phyloP scores from a whole-genome alignment of 2,888 invertebrate genomes.

The Cryptocheilus praepositus region DNA sequence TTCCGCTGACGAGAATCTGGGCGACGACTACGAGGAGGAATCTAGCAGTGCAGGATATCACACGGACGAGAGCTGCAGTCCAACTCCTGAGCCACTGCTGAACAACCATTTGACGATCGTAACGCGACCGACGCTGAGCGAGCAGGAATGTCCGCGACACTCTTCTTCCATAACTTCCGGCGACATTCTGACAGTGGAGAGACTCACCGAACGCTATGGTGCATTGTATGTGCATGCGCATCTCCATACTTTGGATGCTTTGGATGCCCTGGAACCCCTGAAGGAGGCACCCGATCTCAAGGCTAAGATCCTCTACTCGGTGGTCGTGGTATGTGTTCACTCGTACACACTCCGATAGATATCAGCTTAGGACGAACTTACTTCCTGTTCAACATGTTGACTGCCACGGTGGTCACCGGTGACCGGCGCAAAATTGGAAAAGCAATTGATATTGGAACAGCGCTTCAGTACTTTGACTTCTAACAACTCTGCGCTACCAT shows the following conservation, averaged over 20 bases:
- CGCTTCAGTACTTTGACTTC: too few species aligned
- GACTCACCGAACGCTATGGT: constrained; percentile 87
- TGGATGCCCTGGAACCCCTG: constrained; percentile 88
- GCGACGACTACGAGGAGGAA: constrained; percentile 66
- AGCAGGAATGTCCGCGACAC: too few species aligned
- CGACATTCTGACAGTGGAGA: constrained; percentile 49
- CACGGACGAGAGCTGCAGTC: constrained; percentile 71
- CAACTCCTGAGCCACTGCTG: constrained; percentile 64
- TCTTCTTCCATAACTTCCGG: constrained; percentile 17
- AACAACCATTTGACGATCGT: constrained; percentile 14
- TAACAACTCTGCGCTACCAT: too few species aligned
- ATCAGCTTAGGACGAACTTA: too few species aligned
- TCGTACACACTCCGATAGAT: constrained; percentile 17
- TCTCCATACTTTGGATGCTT: constrained; percentile 89
- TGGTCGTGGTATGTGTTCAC: constrained; percentile 89
- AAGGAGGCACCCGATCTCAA: constrained; percentile 91
- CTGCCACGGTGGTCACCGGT: too few species aligned
- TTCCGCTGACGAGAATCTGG: constrained; percentile 64
- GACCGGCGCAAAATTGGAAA: too few species aligned
- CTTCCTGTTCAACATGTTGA: too few species aligned
- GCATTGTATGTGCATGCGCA: constrained; percentile 90
- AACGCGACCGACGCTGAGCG: too few species aligned
- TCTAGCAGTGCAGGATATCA: constrained; percentile 71
- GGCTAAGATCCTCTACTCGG: constrained; percentile 96
- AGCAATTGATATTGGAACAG: too few species aligned